phyloP scores from a whole-genome alignment of 2,888 invertebrate species.

The Eilema griseolum region DNA sequence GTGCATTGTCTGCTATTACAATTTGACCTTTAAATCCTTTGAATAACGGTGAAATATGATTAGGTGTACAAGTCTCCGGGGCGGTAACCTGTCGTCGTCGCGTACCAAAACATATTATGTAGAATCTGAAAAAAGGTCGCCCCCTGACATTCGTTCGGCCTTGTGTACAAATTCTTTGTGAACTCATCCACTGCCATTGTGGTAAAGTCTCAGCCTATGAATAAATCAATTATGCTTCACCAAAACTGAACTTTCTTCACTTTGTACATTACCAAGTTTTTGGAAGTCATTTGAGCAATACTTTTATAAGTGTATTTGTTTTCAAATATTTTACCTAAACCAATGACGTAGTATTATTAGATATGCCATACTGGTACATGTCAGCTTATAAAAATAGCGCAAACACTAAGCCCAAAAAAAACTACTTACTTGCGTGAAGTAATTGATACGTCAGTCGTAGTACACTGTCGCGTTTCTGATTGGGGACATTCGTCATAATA shows the following conservation, averaged over 20 bases:
- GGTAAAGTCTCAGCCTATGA: slow-evolving; percentile 26
- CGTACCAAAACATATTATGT: slow-evolving; percentile 34
- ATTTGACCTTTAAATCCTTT: slow-evolving; percentile 47
- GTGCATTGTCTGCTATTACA: slow-evolving; percentile 53
- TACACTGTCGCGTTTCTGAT: too few relatives aligned
- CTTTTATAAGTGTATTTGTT: background rate
- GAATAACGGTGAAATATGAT: slow-evolving; percentile 42
- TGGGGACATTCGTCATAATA: too few relatives aligned
- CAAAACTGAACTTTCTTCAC: background rate
- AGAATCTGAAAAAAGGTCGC: slow-evolving; percentile 44
- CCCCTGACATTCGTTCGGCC: slow-evolving; percentile 41
- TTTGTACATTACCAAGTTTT: slow-evolving; percentile 4
- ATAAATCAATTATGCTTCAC: slow-evolving; percentile 28
- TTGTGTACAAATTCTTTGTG: slow-evolving; percentile 34
- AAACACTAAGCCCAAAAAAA: too few relatives aligned
- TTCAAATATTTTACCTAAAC: background rate
- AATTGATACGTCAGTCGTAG: too few relatives aligned
- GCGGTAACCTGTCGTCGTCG: slow-evolving; percentile 14
- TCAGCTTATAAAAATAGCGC: too few relatives aligned
- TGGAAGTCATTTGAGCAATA: background rate
- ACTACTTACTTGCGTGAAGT: too few relatives aligned
- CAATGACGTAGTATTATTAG: too few relatives aligned
- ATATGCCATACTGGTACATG: too few relatives aligned
- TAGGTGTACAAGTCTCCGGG: slow-evolving; percentile 19
- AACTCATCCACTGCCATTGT: slow-evolving; percentile 30